Evolutionary conservation across 1,140 invertebrate genomes (phyloP).

Genomic region (Bombyx mandarina): DNA sequence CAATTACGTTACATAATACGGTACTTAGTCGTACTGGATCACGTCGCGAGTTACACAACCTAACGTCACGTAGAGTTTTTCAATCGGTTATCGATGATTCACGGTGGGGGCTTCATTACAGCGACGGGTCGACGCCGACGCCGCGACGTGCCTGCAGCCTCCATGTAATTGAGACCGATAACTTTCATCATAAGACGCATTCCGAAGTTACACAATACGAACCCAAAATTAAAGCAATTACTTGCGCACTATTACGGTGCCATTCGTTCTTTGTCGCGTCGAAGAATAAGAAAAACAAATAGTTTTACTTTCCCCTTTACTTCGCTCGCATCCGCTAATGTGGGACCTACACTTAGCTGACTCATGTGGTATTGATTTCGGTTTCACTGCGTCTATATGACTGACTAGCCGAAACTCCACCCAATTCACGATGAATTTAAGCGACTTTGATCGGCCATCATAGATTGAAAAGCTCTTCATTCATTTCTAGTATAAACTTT

Average conservation of each 20-base stretch:
- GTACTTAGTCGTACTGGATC: conserved; percentile 47
- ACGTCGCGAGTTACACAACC: conserved; percentile 58
- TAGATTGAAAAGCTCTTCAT: not conserved
- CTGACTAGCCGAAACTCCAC: conserved; percentile 23
- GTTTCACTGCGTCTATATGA: conserved; percentile 43
- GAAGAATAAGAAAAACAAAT: conserved; percentile 58
- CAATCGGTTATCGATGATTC: conserved; percentile 49
- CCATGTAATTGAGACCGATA: conserved; percentile 34
- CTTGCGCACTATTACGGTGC: conserved; percentile 8
- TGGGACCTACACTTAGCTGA: conserved; percentile 44
- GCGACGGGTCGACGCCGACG: conserved; percentile 11
- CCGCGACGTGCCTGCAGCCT: conserved; percentile 30
- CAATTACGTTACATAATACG: conserved; percentile 61
- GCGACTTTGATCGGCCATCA: not conserved
- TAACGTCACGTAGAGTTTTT: conserved; percentile 54
- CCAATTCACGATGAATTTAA: too few species aligned
- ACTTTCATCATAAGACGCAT: conserved; percentile 46
- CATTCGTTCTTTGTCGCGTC: conserved; percentile 27
- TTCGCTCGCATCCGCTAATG: conserved; percentile 52
- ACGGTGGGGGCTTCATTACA: conserved; percentile 27
- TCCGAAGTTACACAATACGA: conserved; percentile 36
- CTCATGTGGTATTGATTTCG: conserved; percentile 51
- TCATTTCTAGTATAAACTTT: too few species aligned
- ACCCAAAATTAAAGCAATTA: conserved; percentile 39
- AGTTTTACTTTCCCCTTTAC: conserved; percentile 65